Base-by-base conservation (phyloP, 2,888 invertebrate genomes). In the Keiferia lycopersicella region DNA sequence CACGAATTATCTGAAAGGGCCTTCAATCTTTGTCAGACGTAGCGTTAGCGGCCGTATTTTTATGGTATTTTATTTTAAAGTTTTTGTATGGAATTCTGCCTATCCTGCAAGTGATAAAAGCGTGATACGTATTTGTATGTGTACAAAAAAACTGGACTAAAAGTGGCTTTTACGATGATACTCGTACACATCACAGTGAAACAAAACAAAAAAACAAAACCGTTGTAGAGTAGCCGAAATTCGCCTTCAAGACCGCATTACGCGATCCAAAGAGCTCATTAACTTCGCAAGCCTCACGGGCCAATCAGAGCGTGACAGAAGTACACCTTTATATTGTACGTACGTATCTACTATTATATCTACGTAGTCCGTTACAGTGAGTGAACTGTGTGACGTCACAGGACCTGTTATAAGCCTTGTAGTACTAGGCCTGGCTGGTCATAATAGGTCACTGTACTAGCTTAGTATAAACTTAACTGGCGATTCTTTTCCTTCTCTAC, bases 171-270 rank as follows among this genome's bases (percentile, higher is more conserved):
- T 26, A 51, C 22, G 12, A 51, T 11, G 12, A 22, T 12, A 20
- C 18, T 6, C 12, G 22, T 14, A 26, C n/a, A 34, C 11, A 34
- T n/a, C n/a, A n/a, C n/a, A n/a, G n/a, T n/a, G 6, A 56, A 56
- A 56, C 56, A n/a, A 56, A n/a, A 56, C 30, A 53, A 53, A 53
- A 53, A 18, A 56, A 56, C n/a, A 34, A n/a, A n/a, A 56, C 51
- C 8, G 10, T 20, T 18, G 26, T 20, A 22, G n/a, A 56, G 30
- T 34, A 26, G 56, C 56, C 56, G 26, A 56, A 56, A 56, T 56
- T 56, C 56, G n/a, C 56, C 56, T 56, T 26, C 56, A 34, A 26
- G 30, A 11, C 16, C 56, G n/a, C 56, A 56, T 56, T 56, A 56
- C 56, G 56, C 56, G n/a, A 56, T 34, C 34, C 56, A 56, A 56